Conservation (phyloP, 2,888 invertebrate species). For the Cheilosia urbana region DNA sequence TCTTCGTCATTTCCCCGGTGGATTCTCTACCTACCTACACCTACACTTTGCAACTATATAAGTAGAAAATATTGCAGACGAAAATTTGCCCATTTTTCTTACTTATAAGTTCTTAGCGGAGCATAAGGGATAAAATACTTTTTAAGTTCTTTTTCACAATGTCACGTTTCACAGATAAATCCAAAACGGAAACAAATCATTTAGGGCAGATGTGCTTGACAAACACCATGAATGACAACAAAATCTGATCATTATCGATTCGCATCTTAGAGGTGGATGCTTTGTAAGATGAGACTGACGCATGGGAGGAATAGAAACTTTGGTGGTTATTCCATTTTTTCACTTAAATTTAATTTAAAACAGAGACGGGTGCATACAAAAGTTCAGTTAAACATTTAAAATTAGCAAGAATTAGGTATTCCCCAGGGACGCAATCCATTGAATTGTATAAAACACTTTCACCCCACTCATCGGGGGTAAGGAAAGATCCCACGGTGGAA, state of each 20-base stretch:
- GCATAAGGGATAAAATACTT: constrained; percentile 71
- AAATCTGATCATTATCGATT: constrained; percentile 71
- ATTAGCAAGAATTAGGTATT: background rate
- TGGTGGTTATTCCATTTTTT: background rate
- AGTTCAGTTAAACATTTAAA: background rate
- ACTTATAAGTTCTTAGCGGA: constrained; percentile 64
- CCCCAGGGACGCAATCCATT: background rate
- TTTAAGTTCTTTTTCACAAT: constrained; percentile 71
- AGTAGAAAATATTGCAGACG: constrained; percentile 61
- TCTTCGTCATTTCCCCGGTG: too few relatives aligned
- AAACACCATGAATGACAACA: constrained; percentile 71
- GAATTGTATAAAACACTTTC: background rate
- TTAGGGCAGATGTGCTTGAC: constrained; percentile 73
- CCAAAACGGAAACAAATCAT: constrained; percentile 67
- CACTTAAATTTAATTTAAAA: too few relatives aligned
- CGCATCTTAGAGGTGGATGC: constrained; percentile 10
- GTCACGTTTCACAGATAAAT: constrained; percentile 71
- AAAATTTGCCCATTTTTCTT: constrained; percentile 64
- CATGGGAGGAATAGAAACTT: background rate
- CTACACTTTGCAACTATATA: constrained; percentile 5
- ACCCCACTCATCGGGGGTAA: background rate
- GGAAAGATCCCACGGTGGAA: background rate
- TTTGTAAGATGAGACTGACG: background rate
- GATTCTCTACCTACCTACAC: too few relatives aligned
- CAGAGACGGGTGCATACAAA: too few relatives aligned